Evolutionary conservation across 1,140 invertebrate species (phyloP).

Genomic region (Drosophila truncata): DNA sequence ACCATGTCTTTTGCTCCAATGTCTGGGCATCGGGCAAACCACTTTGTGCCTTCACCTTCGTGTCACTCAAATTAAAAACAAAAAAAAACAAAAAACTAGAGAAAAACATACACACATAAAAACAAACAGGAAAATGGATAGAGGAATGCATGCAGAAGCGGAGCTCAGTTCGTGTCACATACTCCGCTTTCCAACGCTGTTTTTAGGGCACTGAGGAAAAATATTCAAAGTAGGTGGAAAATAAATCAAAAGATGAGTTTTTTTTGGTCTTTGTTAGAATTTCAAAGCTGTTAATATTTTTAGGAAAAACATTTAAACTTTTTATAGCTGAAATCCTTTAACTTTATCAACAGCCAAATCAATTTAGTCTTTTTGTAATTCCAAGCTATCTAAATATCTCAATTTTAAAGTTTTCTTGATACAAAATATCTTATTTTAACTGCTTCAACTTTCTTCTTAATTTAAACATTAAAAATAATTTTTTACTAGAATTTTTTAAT

Average conservation of each 20-base stretch:
- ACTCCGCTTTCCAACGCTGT: neutral
- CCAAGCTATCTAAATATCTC: no score
- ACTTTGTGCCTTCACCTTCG: conserved; percentile 73
- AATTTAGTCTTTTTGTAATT: no score
- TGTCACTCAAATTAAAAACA: conserved; percentile 76
- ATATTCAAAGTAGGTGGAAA: neutral
- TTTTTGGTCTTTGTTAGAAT: no score
- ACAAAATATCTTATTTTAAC: neutral
- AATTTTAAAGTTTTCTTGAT: neutral
- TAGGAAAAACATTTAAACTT: no score
- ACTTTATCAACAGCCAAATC: no score
- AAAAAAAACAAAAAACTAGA: neutral
- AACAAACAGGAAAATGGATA: neutral
- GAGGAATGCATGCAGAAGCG: conserved; percentile 17
- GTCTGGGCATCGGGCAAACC: conserved; percentile 54
- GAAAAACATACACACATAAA: neutral
- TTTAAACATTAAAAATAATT: neutral
- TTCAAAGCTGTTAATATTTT: no score
- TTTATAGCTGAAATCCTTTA: no score
- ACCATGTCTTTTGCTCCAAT: conserved; percentile 17
- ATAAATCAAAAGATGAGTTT: neutral
- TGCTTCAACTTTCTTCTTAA: no score
- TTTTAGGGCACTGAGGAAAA: neutral
- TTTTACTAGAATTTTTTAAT: no score
- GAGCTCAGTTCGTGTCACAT: conserved; percentile 29